Evolutionary conservation across 2,113 vertebrate species (phyloP), one percentile per base, ranked within the genome.

Genomic region (Climacteris rufus): DNA sequence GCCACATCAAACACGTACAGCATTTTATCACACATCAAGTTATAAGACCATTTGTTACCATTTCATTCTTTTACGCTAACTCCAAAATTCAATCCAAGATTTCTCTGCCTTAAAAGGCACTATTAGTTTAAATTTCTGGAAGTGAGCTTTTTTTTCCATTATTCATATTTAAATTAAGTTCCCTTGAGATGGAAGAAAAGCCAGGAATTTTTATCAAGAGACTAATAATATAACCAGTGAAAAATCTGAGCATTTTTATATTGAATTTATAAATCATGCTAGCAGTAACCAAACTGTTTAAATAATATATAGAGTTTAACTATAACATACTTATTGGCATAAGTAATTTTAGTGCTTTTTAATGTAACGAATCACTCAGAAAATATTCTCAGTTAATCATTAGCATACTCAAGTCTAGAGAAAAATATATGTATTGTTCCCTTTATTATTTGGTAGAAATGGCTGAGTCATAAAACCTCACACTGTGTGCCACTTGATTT

Each of bases 151-250:
- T 90, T 77, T 83, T 89, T 93, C 96, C 85, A 97, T 97, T 97
- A 97, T 98, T 98, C 97, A 93, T 97, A 97, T 97, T 98, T 97
- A 98, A 98, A 98, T 98, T 86, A 95, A 83, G 80, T 91, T 97
- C 97, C 95, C 97, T 96, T 95, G 97, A 98, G 97, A 96, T 94
- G 72, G 83, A 94, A 97, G 96, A 94, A 98, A 98, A 97, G 96
- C 96, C 95, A 94, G 92, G 76, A 86, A 93, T 97, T 97, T 97
- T 96, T 97, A 97, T 97, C 97, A 96, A 96, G 97, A 97, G 96
- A 97, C 97, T 97, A 97, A 98, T 97, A 96, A 97, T 69, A 95
- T 83, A 92, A 95, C 90, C 84, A 93, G 94, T 59, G 85, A 97
- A 96, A 95, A 97, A 97, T 92, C 89, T 54, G 84, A 92, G 96